A percentile compares a stretch with the other conserved stretches of the same genome.
These are phyloP conservation scores for Eupithecia insigniata DNA, from an alignment of 2,888 invertebrate species.

Conservation along the genomic window DNA sequence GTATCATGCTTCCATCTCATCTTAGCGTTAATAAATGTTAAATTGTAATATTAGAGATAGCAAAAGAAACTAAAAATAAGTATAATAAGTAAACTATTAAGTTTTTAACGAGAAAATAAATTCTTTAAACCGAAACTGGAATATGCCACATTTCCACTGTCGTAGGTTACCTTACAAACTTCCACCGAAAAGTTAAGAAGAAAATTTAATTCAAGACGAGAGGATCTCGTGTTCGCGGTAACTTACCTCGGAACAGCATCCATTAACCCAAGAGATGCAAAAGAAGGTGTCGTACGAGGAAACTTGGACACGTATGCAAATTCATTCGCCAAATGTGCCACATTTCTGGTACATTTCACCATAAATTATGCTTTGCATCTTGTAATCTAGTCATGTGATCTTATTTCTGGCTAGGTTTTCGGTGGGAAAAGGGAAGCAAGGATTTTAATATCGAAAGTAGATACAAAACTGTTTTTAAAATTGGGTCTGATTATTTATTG, in stretches of 20 bases:
- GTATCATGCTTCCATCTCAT: no score
- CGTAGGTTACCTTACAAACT: background rate
- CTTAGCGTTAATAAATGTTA: no score
- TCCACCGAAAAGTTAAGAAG: background rate
- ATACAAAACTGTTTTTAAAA: no score
- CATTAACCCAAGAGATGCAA: slow-evolving; percentile 11
- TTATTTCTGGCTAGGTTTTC: background rate
- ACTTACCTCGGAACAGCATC: slow-evolving; percentile 14
- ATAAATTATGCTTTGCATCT: slow-evolving; percentile 10
- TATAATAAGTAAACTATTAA: no score
- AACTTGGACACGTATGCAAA: slow-evolving; percentile 22
- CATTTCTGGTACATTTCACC: background rate
- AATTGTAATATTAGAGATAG: no score
- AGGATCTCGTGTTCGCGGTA: background rate
- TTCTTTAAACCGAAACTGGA: no score
- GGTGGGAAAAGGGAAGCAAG: no score
- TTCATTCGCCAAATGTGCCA: background rate
- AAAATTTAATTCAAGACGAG: slow-evolving; percentile 5
- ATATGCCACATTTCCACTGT: no score
- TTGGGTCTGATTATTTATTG: no score
- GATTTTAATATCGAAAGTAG: no score
- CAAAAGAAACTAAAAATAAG: no score
- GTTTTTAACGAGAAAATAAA: no score
- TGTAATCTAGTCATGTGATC: background rate
- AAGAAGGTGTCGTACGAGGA: slow-evolving; percentile 19